Base-by-base conservation (phyloP, 2,797 vertebrate genomes). In the Pyrocephalus nanus region DNA sequence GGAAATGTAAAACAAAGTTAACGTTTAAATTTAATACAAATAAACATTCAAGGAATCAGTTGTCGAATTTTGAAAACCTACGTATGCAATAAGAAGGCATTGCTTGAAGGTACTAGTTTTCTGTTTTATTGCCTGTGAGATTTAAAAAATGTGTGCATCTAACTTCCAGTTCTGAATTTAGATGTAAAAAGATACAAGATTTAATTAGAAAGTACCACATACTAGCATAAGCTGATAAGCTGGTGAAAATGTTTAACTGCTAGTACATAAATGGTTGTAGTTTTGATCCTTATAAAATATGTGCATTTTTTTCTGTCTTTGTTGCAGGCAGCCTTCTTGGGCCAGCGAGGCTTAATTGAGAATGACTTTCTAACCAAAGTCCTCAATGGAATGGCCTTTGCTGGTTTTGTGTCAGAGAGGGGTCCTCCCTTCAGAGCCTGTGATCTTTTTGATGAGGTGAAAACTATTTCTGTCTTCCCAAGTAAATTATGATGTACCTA, bases 391-490 rank as follows among this genome's bases (percentile, higher is more conserved):
- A 99, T 99, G 99, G 99, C 99, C 50, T 99, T 99, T 93, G 99
- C 99, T 93, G 99, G 99, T 96, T 99, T 99, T 93, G 99, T 99
- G 94, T 99, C 99, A 40, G 99, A 99, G 96, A 98, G 99, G 93
- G 99, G 99, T 72, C 99, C 99, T 85, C 99, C 99, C 40, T 99
- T 99, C 98, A 97, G 99, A 97, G 97, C 98, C 93, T 99, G 99
- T 65, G 99, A 99, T 98, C 99, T 99, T 75, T 99, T 99, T 97
- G 99, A 99, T 97, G 99, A 99, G 99, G 99, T 99, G 98, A 92
- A 90, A 86, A 51, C 19, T 25, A 2, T 85, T 69, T 22, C 71
- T 88, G 3, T 75, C 26, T 53, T 86, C n/a, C 6, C 55, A 72
- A 73, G 12, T 66, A 55, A 61, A 83, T 67, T 26, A 61, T 42